Percentiles rank a stretch among this genome's conserved stretches.
Evolutionary conservation across 2,797 vertebrate genomes (phyloP).

Genomic region (Sebastes melanostomus): DNA sequence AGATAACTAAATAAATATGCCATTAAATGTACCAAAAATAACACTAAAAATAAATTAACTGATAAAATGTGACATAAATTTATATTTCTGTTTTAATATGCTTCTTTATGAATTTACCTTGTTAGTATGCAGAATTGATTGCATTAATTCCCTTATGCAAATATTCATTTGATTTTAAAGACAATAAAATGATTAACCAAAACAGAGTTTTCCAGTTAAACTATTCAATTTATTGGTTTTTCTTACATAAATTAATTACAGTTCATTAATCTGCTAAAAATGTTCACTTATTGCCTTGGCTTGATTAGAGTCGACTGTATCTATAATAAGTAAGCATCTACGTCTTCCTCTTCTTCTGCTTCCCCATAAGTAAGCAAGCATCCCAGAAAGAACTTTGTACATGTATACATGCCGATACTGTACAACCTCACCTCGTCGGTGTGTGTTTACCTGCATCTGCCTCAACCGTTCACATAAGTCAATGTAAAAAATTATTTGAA

Average conservation of each 20-base stretch:
- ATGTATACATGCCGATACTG: constrained; percentile 51
- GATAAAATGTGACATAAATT: too few relatives aligned
- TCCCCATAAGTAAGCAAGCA: constrained; percentile 34
- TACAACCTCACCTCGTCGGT: constrained; percentile 30
- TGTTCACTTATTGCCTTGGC: constrained; percentile 78
- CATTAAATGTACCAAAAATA: too few relatives aligned
- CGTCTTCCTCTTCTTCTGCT: constrained; percentile 4
- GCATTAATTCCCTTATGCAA: constrained; percentile 1
- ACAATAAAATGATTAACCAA: constrained; percentile 13
- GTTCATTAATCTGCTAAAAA: constrained; percentile 73
- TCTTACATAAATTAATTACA: constrained; percentile 75
- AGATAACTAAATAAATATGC: too few relatives aligned
- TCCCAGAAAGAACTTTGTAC: constrained; percentile 62
- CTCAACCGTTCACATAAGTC: constrained; percentile 37
- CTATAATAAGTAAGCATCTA: constrained; percentile 52
- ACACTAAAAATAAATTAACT: too few relatives aligned
- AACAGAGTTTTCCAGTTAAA: constrained; percentile 41
- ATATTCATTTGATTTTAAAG: constrained; percentile 5
- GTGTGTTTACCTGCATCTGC: constrained; percentile 48
- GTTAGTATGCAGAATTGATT: constrained; percentile 12
- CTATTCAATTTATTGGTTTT: constrained; percentile 74
- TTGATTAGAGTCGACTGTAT: constrained; percentile 54
- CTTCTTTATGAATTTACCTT: too few relatives aligned
- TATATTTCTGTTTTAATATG: too few relatives aligned
- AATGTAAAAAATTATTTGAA: constrained; percentile 41